These are phyloP conservation scores for Gobiocypris rarus DNA, from an alignment of 2,113 vertebrate species.

Conservation along the genomic window DNA sequence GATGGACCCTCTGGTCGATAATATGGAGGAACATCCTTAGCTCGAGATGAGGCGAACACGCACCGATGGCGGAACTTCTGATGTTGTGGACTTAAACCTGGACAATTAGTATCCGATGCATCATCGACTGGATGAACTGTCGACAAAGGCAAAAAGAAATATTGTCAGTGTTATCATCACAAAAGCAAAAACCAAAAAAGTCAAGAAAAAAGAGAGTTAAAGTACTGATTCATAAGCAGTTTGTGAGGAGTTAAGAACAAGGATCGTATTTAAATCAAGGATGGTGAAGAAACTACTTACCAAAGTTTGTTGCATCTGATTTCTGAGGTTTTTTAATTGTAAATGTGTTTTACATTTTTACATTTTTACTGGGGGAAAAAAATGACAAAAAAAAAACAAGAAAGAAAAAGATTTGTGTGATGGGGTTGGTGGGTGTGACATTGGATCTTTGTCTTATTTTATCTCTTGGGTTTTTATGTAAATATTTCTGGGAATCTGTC, in stretches of 20 bases:
- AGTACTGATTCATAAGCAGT: neutral
- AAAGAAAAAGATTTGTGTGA: slow-evolving; percentile 66
- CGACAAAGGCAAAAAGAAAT: slow-evolving; percentile 70
- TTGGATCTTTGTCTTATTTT: slow-evolving; percentile 75
- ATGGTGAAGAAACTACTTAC: slow-evolving; percentile 84
- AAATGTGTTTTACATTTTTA: slow-evolving; percentile 89
- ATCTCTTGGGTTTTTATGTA: slow-evolving; percentile 78
- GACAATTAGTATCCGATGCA: slow-evolving; percentile 67
- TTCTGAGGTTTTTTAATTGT: slow-evolving; percentile 81
- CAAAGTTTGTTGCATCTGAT: slow-evolving; percentile 96
- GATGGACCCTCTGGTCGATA: slow-evolving; percentile 91
- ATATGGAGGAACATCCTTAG: slow-evolving; percentile 92
- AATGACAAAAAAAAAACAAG: slow-evolving; percentile 62
- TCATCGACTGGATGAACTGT: slow-evolving; percentile 73
- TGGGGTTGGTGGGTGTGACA: slow-evolving; percentile 59
- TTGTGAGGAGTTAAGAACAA: slow-evolving; percentile 74
- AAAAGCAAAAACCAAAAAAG: slow-evolving; percentile 82
- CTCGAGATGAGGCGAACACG: slow-evolving; percentile 39
- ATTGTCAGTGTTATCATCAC: slow-evolving; percentile 81
- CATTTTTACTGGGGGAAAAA: slow-evolving; percentile 85
- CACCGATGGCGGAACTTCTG: slow-evolving; percentile 33
- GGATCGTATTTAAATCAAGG: slow-evolving; percentile 76
- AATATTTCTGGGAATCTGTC: slow-evolving; percentile 71
- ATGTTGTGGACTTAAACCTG: slow-evolving; percentile 56
- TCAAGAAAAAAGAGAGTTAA: slow-evolving; percentile 64